Conservation (phyloP, 1,140 invertebrate species). For the Ceratitis capitata region DNA sequence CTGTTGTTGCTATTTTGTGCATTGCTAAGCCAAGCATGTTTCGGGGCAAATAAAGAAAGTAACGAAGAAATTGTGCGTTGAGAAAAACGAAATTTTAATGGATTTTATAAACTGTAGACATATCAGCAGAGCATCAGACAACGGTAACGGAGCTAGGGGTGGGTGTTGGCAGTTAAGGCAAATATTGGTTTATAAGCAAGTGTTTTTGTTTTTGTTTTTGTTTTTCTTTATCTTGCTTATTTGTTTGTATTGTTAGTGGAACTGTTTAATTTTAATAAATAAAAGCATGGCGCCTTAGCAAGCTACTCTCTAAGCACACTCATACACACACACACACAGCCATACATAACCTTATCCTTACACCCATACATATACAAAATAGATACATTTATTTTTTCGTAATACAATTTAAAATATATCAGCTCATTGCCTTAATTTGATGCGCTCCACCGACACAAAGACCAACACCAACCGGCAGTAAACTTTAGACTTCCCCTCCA, state of each 20-base stretch:
- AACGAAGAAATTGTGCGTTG: constrained; percentile 2
- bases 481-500: not conserved
- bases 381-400: not conserved
- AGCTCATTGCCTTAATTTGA: constrained; percentile 7
- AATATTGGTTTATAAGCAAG: constrained; percentile 20
- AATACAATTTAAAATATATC: constrained; percentile 33
- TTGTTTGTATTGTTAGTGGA: constrained; percentile 20
- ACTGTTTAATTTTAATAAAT: constrained; percentile 35
- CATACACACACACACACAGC: not conserved
- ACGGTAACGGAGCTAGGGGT: not conserved
- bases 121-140: not conserved
- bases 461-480: no score
- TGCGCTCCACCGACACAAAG: not conserved
- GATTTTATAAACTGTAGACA: constrained; percentile 21
- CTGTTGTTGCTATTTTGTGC: not conserved
- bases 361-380: not conserved
- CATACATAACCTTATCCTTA: no score
- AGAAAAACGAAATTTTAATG: constrained; percentile 34
- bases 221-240: not conserved
- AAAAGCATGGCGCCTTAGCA: constrained; percentile 25
- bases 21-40: not conserved
- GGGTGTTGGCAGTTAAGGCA: not conserved
- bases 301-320: not conserved
- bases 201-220: no score
- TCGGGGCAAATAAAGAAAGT: not conserved